phyloP scores from a whole-genome alignment of 2,888 invertebrate genomes.

The Dyspetes luteomarginatus region DNA sequence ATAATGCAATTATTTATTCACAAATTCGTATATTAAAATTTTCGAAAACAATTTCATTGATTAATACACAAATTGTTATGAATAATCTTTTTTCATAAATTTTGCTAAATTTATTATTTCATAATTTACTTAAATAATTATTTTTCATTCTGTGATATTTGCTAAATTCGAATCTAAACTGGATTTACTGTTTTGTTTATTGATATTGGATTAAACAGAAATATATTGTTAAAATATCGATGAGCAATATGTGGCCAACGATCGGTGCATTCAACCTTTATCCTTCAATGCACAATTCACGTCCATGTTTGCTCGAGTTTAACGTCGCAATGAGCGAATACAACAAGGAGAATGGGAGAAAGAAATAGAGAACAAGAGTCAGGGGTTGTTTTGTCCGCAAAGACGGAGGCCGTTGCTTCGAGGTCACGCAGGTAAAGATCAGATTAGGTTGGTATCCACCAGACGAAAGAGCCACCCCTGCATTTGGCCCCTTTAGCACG shows the following conservation, averaged over 20 bases:
- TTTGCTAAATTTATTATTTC: not conserved
- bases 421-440: slow-evolving; percentile 53
- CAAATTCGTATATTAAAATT: too few relatives aligned
- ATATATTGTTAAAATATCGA: not conserved
- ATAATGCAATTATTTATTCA: not conserved
- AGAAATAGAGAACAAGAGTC: not conserved
- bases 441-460: slow-evolving; percentile 49
- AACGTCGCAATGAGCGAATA: slow-evolving; percentile 26
- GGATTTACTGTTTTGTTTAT: not conserved
- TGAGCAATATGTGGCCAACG: not conserved
- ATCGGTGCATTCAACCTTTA: slow-evolving; percentile 7
- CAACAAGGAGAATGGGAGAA: not conserved
- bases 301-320: slow-evolving; percentile 20
- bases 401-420: slow-evolving; percentile 37
- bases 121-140: not conserved
- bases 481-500: slow-evolving; percentile 16
- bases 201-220: too few relatives aligned
- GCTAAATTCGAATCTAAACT: not conserved
- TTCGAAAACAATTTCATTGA: not conserved
- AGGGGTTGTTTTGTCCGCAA: slow-evolving; percentile 46
- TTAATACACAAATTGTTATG: not conserved
- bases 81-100: not conserved
- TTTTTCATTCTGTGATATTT: too few relatives aligned
- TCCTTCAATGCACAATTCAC: slow-evolving; percentile 25
- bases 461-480: slow-evolving; percentile 24